Percentiles rank a stretch among this genome's conserved stretches.
Conservation (phyloP, 2,797 vertebrate genomes). For the Capromys pilorides region DNA sequence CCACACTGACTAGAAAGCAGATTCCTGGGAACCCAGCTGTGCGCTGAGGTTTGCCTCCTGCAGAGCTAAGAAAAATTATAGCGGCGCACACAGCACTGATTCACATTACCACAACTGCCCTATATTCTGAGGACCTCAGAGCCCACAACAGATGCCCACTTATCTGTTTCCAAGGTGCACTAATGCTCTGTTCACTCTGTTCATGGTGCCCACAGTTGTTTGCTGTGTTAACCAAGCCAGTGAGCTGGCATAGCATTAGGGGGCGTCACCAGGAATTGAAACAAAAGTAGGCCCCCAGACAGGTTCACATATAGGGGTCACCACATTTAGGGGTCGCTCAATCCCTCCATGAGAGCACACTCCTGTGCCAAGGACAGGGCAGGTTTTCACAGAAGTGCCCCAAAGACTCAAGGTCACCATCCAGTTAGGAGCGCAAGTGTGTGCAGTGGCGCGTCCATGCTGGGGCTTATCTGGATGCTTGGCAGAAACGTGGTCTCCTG, state of each 20-base stretch:
- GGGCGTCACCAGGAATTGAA: not conserved
- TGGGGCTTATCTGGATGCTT: not conserved
- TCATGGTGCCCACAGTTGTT: not conserved
- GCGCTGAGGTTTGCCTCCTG: not conserved
- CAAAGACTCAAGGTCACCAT: not conserved
- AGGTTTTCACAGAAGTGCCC: not conserved
- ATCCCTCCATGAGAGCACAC: not conserved
- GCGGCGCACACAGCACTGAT: not conserved
- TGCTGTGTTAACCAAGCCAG: not conserved
- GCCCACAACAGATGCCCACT: not conserved
- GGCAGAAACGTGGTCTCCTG: not conserved
- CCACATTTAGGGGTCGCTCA: not conserved
- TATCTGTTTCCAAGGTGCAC: not conserved
- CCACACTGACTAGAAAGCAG: not conserved
- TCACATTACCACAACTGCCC: slow-evolving; percentile 2
- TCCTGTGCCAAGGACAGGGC: not conserved
- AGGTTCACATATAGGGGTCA: not conserved
- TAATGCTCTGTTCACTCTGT: not conserved
- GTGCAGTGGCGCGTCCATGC: not conserved
- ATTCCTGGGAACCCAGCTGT: not conserved
- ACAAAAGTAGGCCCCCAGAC: not conserved
- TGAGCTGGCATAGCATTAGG: not conserved
- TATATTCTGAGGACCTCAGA: not conserved
- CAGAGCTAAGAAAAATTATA: not conserved
- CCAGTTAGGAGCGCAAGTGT: not conserved